These are phyloP conservation scores for Polypterus bichir DNA, from an alignment of 2,113 vertebrate genomes.

Conservation along the genomic window DNA sequence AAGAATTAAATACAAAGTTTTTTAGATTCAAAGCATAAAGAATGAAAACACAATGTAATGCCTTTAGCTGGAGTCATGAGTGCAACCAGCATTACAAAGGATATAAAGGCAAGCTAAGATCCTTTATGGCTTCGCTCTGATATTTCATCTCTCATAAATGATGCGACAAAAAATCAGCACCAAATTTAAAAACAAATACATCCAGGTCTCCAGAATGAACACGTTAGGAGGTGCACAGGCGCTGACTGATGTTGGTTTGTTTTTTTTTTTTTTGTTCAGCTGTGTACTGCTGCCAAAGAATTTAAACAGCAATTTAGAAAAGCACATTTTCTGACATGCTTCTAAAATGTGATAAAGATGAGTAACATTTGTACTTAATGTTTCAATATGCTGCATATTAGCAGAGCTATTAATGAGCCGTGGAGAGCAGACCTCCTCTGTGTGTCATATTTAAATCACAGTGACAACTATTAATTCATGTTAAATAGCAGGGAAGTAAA, in stretches of 20 bases:
- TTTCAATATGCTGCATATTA: slow-evolving; percentile 5
- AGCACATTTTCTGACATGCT: slow-evolving; percentile 1
- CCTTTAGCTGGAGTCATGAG: slow-evolving; percentile 35
- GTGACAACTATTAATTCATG: background rate
- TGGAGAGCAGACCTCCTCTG: slow-evolving; percentile 1
- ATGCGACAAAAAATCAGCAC: too few species aligned
- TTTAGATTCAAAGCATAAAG: slow-evolving; percentile 24
- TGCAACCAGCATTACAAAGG: slow-evolving; percentile 28
- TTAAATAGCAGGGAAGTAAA: background rate
- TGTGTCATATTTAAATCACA: background rate
- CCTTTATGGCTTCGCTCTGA: too few species aligned
- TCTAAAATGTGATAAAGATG: slow-evolving; percentile 5
- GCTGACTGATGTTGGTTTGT: too few species aligned
- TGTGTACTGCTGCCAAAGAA: background rate
- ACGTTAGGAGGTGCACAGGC: too few species aligned
- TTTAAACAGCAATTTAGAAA: background rate
- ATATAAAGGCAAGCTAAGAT: slow-evolving; percentile 12
- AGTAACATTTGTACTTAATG: slow-evolving; percentile 2
- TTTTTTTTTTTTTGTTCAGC: too few species aligned
- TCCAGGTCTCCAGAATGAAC: too few species aligned
- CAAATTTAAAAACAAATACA: too few species aligned
- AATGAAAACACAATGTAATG: slow-evolving; percentile 40
- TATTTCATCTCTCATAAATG: too few species aligned
- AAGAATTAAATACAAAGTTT: slow-evolving; percentile 39
- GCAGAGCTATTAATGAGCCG: slow-evolving; percentile 2